Evolutionary conservation across 1,140 invertebrate species (phyloP).

Genomic region (Belonocnema kinseyi): DNA sequence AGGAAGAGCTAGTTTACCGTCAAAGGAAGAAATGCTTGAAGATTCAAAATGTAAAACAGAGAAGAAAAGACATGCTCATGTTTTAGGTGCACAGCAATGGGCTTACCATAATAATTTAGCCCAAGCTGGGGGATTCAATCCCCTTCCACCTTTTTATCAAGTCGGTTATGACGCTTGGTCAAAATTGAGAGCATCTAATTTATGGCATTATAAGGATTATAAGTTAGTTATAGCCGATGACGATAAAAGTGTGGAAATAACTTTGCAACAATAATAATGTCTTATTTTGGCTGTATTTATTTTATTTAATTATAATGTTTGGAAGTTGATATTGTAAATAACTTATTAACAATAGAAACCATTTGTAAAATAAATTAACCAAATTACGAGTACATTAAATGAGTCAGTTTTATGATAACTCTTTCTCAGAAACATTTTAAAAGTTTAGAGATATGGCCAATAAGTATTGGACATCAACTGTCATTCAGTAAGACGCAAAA

Average conservation of each 20-base stretch:
- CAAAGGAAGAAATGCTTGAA: slow-evolving; percentile 22
- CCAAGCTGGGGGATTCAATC: slow-evolving; percentile 12
- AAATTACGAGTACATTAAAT: no score
- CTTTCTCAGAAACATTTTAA: no score
- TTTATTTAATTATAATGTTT: no score
- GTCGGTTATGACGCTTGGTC: neutral
- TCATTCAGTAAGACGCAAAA: no score
- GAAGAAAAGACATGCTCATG: slow-evolving; percentile 21
- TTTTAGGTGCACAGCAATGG: neutral
- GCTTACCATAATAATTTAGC: neutral
- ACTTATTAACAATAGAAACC: no score
- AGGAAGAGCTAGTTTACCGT: neutral
- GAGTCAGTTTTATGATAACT: no score
- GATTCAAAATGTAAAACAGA: neutral
- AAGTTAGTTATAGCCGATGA: slow-evolving; percentile 23
- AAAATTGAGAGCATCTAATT: slow-evolving; percentile 1
- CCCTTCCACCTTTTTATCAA: slow-evolving; percentile 14
- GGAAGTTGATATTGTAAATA: no score
- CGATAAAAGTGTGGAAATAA: slow-evolving; percentile 8
- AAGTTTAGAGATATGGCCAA: no score
- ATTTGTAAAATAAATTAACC: no score
- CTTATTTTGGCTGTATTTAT: no score
- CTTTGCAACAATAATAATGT: neutral
- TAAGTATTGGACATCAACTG: no score
- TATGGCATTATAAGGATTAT: slow-evolving; percentile 11